Evolutionary conservation across 2,113 vertebrate genomes (phyloP).

Genomic region (Atherinomorus stipes): DNA sequence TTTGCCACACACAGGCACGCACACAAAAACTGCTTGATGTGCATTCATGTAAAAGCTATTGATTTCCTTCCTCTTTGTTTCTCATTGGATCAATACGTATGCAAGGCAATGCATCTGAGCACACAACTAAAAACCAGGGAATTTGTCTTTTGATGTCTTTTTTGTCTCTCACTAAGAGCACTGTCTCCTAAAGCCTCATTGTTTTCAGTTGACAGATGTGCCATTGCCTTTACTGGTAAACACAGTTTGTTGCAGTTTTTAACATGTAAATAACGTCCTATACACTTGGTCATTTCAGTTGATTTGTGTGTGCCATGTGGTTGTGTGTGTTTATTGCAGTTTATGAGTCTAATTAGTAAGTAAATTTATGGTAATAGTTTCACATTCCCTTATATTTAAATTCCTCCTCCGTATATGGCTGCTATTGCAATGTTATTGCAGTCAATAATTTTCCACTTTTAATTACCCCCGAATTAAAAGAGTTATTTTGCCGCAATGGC

Average conservation of each 20-base stretch:
- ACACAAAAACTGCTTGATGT: conserved; percentile 75
- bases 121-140: conserved; percentile 66
- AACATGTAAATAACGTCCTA: conserved; percentile 30
- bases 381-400: conserved; percentile 34
- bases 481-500: conserved; percentile 11
- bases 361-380: conserved; percentile 31
- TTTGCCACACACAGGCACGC: conserved; percentile 13
- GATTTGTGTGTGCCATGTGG: not conserved
- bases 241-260: not conserved
- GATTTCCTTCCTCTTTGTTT: conserved; percentile 73
- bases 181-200: not conserved
- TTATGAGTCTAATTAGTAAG: conserved; percentile 31
- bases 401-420: conserved; percentile 14
- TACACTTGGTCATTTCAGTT: conserved; percentile 11
- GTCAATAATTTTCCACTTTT: conserved; percentile 44
- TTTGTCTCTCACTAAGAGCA: not conserved
- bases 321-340: conserved; percentile 13
- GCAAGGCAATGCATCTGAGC: conserved; percentile 68
- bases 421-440: conserved; percentile 39
- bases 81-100: conserved; percentile 74
- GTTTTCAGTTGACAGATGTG: not conserved
- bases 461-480: conserved; percentile 52
- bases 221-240: not conserved
- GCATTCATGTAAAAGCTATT: conserved; percentile 82
- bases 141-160: conserved; percentile 59